Percentiles rank a stretch among this genome's conserved stretches.
Conservation (phyloP, 2,797 vertebrate species). For the Podargus strigoides region DNA sequence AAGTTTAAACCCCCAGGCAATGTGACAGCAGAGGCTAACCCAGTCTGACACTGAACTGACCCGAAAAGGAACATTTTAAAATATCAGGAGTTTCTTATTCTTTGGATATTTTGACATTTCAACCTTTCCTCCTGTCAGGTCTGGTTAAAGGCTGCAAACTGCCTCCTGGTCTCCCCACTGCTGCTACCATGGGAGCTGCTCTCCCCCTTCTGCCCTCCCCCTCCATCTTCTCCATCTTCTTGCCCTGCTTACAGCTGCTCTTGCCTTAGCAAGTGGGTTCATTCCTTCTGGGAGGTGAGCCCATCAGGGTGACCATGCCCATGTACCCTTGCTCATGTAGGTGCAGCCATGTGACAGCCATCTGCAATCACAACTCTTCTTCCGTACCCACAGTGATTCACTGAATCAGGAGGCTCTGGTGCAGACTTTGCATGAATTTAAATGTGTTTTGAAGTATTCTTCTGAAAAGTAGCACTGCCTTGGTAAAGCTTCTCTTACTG, state of each 20-base stretch:
- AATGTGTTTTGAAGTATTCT: background rate
- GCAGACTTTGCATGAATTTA: background rate
- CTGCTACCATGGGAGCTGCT: fast-evolving
- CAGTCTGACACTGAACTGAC: background rate
- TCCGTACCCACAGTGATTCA: background rate
- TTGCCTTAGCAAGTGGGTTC: background rate
- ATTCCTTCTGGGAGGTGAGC: background rate
- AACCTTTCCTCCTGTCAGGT: background rate
- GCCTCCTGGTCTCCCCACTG: fast-evolving
- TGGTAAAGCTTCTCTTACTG: background rate
- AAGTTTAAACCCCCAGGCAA: background rate
- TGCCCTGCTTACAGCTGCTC: background rate
- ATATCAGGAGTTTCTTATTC: background rate
- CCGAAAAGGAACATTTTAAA: background rate
- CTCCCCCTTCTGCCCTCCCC: background rate
- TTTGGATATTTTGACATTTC: background rate
- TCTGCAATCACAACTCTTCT: background rate
- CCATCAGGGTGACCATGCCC: fast-evolving
- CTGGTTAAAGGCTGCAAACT: background rate
- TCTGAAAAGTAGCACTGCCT: background rate
- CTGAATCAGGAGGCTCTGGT: too few relatives aligned
- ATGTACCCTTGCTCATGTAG: background rate
- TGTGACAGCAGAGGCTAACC: background rate
- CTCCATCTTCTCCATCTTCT: background rate
- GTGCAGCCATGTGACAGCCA: background rate